These are phyloP conservation scores for Masnerella sp. DNA, from an alignment of 2,888 invertebrate species.

Conservation along the genomic window DNA sequence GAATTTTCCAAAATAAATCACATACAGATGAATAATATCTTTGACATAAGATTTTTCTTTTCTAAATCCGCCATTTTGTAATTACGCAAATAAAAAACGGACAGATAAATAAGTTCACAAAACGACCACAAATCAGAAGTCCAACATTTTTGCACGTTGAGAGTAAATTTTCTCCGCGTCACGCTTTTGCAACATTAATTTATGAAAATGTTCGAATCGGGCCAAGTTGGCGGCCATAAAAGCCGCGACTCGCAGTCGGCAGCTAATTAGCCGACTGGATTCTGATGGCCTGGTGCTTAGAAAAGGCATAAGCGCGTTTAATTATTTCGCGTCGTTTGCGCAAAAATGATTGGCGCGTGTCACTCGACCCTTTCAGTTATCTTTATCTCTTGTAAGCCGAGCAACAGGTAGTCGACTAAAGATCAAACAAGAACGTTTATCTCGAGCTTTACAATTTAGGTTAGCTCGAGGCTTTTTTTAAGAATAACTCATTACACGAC, in stretches of 20 bases:
- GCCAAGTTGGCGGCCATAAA: constrained; percentile 25
- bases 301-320: constrained; percentile 47
- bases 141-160: background rate
- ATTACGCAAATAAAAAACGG: too few species aligned
- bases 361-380: constrained; percentile 53
- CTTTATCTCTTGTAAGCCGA: constrained; percentile 48
- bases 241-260: constrained; percentile 16
- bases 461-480: constrained; percentile 4
- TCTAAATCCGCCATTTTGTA: too few species aligned
- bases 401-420: constrained; percentile 60
- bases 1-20: too few species aligned
- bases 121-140: too few species aligned
- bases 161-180: constrained; percentile 11
- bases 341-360: constrained; percentile 58
- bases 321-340: constrained; percentile 46
- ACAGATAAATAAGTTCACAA: too few species aligned
- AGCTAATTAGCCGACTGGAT: constrained; percentile 39
- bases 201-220: constrained; percentile 39
- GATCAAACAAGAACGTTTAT: constrained; percentile 52
- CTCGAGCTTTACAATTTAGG: constrained; percentile 27
- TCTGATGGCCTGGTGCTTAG: constrained; percentile 34
- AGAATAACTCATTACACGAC: background rate
- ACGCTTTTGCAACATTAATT: constrained; percentile 35
- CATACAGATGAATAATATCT: too few species aligned
- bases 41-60: too few species aligned